phyloP scores from a whole-genome alignment of 2,113 vertebrate genomes.

The Apteryx mantelli region DNA sequence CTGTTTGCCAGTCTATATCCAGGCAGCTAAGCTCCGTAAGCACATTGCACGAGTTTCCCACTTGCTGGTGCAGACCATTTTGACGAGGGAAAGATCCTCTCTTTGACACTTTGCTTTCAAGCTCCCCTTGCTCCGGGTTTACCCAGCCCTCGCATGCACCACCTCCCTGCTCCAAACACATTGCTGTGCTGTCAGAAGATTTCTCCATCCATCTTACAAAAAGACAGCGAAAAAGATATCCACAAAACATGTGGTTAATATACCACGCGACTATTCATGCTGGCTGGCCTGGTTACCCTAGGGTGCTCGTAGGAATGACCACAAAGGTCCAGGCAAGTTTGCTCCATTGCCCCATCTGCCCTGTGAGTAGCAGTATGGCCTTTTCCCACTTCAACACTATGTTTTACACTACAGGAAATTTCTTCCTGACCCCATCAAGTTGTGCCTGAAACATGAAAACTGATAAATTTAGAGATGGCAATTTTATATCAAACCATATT shows the following conservation, averaged over 20 bases:
- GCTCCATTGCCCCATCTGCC: not conserved
- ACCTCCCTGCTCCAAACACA: not conserved
- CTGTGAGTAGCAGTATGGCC: not conserved
- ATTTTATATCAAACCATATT: conserved; percentile 46
- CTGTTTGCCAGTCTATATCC: not conserved
- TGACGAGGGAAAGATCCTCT: not conserved
- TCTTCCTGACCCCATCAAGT: not conserved
- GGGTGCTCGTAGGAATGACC: not conserved
- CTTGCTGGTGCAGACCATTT: not conserved
- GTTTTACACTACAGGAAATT: not conserved
- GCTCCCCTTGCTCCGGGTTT: not conserved
- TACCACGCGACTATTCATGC: not conserved
- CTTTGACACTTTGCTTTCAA: not conserved
- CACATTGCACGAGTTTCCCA: accelerated
- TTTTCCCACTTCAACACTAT: not conserved
- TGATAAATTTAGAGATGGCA: not conserved
- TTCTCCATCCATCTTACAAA: not conserved
- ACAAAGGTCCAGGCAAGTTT: not conserved
- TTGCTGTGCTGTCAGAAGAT: not conserved
- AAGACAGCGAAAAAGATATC: not conserved
- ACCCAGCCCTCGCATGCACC: not conserved
- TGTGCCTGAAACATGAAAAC: not conserved
- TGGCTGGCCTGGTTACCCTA: accelerated
- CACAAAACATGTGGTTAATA: not conserved
- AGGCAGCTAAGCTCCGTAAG: not conserved